Evolutionary conservation across 1,140 invertebrate species (phyloP), one percentile per base, ranked within the genome.

Genomic region (Dolichoris vasculosae): DNA sequence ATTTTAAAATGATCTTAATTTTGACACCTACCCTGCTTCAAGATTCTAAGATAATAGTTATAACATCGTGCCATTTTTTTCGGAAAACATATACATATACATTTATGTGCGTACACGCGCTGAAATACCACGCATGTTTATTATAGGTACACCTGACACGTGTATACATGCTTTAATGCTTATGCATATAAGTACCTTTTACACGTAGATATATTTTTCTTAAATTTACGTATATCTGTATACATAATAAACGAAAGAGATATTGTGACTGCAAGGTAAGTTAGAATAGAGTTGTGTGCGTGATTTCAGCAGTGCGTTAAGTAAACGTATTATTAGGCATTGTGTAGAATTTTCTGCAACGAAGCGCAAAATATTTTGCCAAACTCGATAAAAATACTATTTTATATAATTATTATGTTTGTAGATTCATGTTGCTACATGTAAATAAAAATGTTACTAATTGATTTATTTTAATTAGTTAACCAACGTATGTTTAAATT

Each of bases 291-390:
- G 11, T 8, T 40, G 38, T 32, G 11, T 59, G 55, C 55, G 55
- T 26, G 55, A 59, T 59, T 69, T 69, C 67, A 38, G 13, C 38
- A 40, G 38, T 43, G 69, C 35, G 4, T 26, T 38, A 23, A 43
- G 38, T 43, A n/a, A 69, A 38, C 67, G 32, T 35, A 69, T 69
- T 35, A 69, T 69, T 69, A 69, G 35, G 15, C 35, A 38, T 69
- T 69, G 32, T 69, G 23, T 73, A n/a, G 69, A 23, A 73, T 73
- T 73, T 43, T 73, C 20, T 38, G 55, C 35, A 46, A 8, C 59
- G 59, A 23, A 32, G 38, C 38, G 78, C 2, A 64, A 80, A 67
- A 80, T 80, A 67, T 80, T 67, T 67, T 80, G 38, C n/a, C n/a
- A 23, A 30, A 73, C 69, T 9, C 69, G 38, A 67, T 67, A 13